These are phyloP conservation scores for Uloborus plumipes DNA, from an alignment of 2,888 invertebrate genomes.

Conservation along the genomic window DNA sequence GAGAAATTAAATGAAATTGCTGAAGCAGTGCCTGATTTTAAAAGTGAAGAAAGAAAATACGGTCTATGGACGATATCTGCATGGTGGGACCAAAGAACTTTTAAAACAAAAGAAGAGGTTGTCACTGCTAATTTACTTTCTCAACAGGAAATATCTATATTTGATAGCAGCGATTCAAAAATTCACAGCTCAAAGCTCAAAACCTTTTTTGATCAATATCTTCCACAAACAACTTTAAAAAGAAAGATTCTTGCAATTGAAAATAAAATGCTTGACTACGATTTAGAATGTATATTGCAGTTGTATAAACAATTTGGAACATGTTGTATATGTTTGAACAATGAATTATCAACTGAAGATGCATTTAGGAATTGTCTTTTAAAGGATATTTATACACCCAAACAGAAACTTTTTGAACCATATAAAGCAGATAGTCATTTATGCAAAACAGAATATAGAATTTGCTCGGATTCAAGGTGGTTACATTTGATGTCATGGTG, in stretches of 20 bases:
- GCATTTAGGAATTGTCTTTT: conserved; percentile 6
- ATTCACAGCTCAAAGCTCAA: conserved; percentile 13
- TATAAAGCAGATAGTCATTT: neutral
- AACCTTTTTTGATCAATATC: conserved; percentile 15
- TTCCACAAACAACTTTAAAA: conserved; percentile 13
- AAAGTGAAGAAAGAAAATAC: too few species aligned
- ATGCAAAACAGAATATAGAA: neutral
- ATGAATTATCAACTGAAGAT: neutral
- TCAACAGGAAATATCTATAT: conserved; percentile 7
- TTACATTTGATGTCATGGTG: conserved; percentile 39
- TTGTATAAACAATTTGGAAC: conserved; percentile 16
- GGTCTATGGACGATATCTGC: too few species aligned
- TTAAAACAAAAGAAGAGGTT: too few species aligned
- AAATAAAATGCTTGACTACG: neutral
- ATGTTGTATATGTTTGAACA: too few species aligned
- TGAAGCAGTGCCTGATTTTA: too few species aligned
- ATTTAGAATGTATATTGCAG: conserved; percentile 2
- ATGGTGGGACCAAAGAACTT: too few species aligned
- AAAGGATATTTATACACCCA: neutral
- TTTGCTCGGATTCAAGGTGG: conserved; percentile 8
- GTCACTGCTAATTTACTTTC: too few species aligned
- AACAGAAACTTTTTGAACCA: neutral
- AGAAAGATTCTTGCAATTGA: neutral
- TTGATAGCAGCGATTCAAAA: conserved; percentile 19
- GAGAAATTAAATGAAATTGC: too few species aligned